phyloP scores from a whole-genome alignment of 2,888 invertebrate species.

The Athetis lepigone region DNA sequence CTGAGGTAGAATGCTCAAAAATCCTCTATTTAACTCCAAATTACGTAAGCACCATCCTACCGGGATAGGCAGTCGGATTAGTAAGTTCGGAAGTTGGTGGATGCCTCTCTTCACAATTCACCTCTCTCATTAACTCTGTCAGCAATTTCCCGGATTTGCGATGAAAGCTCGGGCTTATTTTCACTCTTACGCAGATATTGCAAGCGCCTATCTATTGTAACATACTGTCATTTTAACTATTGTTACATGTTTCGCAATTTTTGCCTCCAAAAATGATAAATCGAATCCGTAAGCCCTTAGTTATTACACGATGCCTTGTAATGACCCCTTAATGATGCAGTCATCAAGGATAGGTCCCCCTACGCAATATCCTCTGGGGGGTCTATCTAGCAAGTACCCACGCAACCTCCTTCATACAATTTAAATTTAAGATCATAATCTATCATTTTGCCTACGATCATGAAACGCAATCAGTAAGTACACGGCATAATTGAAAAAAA shows the following conservation, averaged over 20 bases:
- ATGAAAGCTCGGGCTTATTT: background rate
- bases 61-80: no score
- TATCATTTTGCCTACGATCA: slow-evolving; percentile 54
- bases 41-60: no score
- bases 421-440: slow-evolving; percentile 61
- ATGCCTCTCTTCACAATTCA: no score
- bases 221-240: no score
- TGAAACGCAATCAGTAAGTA: slow-evolving; percentile 57
- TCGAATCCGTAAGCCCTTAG: background rate
- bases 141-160: no score
- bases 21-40: no score
- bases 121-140: no score
- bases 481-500: slow-evolving; percentile 46
- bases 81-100: no score
- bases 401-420: slow-evolving; percentile 54
- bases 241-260: no score
- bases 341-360: slow-evolving; percentile 25
- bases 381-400: slow-evolving; percentile 46
- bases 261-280: background rate
- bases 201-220: no score
- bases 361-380: slow-evolving; percentile 41
- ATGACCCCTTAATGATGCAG: slow-evolving; percentile 6
- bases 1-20: no score
- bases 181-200: background rate
- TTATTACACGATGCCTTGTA: background rate